Evolutionary conservation across 2,888 invertebrate genomes (phyloP), one percentile per base, ranked within the genome.

Genomic region (Yponomeuta sedellus): DNA sequence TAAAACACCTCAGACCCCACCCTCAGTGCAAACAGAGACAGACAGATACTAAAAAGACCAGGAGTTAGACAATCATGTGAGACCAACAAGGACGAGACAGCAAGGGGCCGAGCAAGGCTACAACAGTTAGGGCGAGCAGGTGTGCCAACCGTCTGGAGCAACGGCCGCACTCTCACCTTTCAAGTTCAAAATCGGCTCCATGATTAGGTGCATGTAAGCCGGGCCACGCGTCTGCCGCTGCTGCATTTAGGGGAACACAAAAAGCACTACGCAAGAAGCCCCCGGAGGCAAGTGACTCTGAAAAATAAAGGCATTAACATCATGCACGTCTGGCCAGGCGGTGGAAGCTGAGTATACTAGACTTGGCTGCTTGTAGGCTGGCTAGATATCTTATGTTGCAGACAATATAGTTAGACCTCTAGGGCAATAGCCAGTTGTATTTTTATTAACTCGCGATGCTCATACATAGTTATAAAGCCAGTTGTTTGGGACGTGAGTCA

Each of bases 251-350:
- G 71, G 78, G 82, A 76, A 88, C 83, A 88, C 79, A 85, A 85
- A 88, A 89, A 88, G 87, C 85, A 83, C 88, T 87, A 87, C 78
- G 82, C 76, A 81, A 85, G 81, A 81, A 52, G 78, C 81, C 79
- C 76, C 79, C 77, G 72, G 16, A 52, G 44, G 44, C 75, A 74
- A 75, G 79, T 75, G 82, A 74, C 78, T 91, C 90, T 91, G 90
- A 87, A 91, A 91, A 90, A 89, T 81, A 88, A 89, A 88, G 73
- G 82, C 81, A 79, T 84, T 77, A 79, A 80, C 82, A 79, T 79
- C 88, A 88, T 88, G 89, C 90, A 59, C 34, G 11, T 59, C 39
- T 52, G 44, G 44, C 44, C 44, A 52, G 16, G 44, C 44, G 44
- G 44, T 52, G 44, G 16, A 52, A 52, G 44, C 44, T 52, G 44